Percentiles rank a stretch among this genome's conserved stretches.
Evolutionary conservation across 2,797 vertebrate genomes (phyloP).

Genomic region (Mormyrops attenuatus): DNA sequence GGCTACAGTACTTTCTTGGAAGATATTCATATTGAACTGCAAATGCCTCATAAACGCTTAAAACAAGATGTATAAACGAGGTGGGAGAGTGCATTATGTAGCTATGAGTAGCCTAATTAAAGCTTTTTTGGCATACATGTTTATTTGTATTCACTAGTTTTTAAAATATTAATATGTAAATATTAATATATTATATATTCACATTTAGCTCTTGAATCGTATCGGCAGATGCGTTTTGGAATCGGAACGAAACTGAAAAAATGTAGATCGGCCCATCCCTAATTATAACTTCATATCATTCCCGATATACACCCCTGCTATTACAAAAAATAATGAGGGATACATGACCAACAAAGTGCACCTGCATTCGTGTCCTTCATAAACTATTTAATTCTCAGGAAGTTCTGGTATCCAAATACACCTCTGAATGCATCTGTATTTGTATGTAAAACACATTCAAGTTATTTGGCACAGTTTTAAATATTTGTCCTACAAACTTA

Average conservation of each 20-base stretch:
- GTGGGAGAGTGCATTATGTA: too few species aligned
- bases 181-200: too few species aligned
- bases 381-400: background rate
- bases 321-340: background rate
- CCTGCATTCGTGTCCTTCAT: background rate
- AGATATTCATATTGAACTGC: too few species aligned
- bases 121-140: too few species aligned
- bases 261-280: too few species aligned
- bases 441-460: background rate
- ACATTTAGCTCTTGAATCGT: too few species aligned
- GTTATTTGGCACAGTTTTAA: background rate
- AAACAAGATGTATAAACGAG: too few species aligned
- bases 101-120: too few species aligned
- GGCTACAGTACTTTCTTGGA: too few species aligned
- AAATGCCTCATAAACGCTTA: too few species aligned
- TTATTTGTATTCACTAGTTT: too few species aligned
- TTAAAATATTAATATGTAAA: too few species aligned
- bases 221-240: background rate
- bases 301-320: background rate
- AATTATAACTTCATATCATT: background rate
- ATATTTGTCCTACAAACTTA: background rate
- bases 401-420: background rate
- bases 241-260: background rate
- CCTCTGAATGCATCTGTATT: background rate
- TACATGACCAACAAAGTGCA: background rate